A percentile compares a stretch with the other conserved stretches of the same genome.
These are phyloP conservation scores for Copidosoma floridanum DNA, from an alignment of 1,140 invertebrate species.

Conservation along the genomic window DNA sequence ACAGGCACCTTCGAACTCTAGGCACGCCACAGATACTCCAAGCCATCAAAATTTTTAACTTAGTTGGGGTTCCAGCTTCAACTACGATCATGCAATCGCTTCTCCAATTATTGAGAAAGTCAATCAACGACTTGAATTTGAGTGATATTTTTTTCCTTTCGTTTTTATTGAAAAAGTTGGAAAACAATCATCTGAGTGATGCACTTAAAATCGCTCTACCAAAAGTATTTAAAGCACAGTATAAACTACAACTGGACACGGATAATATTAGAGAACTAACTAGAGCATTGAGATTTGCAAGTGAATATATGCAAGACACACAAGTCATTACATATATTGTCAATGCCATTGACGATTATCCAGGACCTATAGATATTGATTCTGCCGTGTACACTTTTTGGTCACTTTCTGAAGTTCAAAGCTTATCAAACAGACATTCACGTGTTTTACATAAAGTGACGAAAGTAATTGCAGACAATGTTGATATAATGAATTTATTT, in stretches of 20 bases:
- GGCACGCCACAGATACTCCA: slow-evolving; percentile 58
- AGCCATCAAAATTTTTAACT: slow-evolving; percentile 59
- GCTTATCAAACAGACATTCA: background rate
- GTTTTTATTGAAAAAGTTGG: slow-evolving; percentile 56
- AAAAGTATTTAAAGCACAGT: slow-evolving; percentile 8
- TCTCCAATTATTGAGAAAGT: slow-evolving; percentile 61
- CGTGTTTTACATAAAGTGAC: background rate
- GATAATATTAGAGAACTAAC: slow-evolving; percentile 2
- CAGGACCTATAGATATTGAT: background rate
- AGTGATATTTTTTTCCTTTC: slow-evolving; percentile 63
- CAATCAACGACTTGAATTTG: slow-evolving; percentile 62
- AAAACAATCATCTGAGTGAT: slow-evolving; percentile 58
- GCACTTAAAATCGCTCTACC: slow-evolving; percentile 62
- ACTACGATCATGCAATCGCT: slow-evolving; percentile 62
- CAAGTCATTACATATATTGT: background rate
- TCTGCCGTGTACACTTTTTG: background rate
- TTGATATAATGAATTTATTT: background rate
- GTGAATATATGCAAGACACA: background rate
- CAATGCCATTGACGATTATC: background rate
- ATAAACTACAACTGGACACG: slow-evolving; percentile 2
- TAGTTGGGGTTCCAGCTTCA: slow-evolving; percentile 57
- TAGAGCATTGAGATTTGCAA: background rate
- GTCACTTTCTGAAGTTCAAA: background rate
- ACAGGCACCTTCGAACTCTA: slow-evolving; percentile 52
- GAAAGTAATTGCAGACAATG: background rate